These are phyloP conservation scores for Diuraphis noxia DNA, from an alignment of 1,140 invertebrate species.

Conservation along the genomic window DNA sequence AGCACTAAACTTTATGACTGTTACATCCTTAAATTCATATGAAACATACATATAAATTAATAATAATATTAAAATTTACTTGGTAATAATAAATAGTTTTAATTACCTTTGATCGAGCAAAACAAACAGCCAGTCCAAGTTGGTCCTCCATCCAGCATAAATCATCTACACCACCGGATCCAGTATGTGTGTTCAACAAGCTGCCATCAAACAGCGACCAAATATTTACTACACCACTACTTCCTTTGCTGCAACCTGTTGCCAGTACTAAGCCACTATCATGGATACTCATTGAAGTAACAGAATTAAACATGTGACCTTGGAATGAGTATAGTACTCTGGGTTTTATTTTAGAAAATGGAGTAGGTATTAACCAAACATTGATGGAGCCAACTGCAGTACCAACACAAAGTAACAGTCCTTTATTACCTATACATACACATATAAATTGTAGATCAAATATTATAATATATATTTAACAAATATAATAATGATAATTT, in stretches of 20 bases:
- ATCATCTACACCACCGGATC: slow-evolving; percentile 63
- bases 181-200: slow-evolving; percentile 65
- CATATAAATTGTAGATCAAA: neutral
- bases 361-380: slow-evolving; percentile 63
- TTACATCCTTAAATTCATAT: slow-evolving; percentile 60
- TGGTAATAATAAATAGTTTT: neutral
- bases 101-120: slow-evolving; percentile 64
- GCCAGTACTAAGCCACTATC: slow-evolving; percentile 64
- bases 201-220: slow-evolving; percentile 69
- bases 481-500: neutral
- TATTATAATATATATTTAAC: neutral
- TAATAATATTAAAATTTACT: neutral
- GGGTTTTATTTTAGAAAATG: slow-evolving; percentile 57
- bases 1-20: slow-evolving; percentile 62
- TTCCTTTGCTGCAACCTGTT: slow-evolving; percentile 62
- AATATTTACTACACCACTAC: slow-evolving; percentile 67
- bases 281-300: slow-evolving; percentile 64
- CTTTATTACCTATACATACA: slow-evolving; percentile 36
- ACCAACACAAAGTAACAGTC: slow-evolving; percentile 62
- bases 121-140: slow-evolving; percentile 63
- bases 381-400: slow-evolving; percentile 63
- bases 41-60: neutral
- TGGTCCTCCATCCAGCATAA: slow-evolving; percentile 63
- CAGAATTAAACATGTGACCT: slow-evolving; percentile 64
- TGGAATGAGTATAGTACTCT: slow-evolving; percentile 61